These are phyloP conservation scores for Rhinichthys osculus DNA, from an alignment of 2,797 vertebrate genomes.

Conservation along the genomic window DNA sequence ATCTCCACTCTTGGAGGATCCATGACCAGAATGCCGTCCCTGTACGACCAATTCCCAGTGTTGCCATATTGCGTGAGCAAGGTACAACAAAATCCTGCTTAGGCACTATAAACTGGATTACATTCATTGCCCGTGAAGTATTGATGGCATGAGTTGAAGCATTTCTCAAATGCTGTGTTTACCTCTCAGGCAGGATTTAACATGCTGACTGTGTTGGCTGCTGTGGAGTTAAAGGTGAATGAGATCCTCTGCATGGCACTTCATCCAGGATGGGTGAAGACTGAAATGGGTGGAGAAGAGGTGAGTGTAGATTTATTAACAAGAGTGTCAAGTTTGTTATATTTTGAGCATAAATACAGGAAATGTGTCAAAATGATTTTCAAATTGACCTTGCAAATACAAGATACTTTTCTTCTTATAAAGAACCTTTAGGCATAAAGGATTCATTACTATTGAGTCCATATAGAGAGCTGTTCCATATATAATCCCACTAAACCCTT, in stretches of 20 bases:
- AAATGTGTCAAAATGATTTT: background rate
- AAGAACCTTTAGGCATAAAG: too few species aligned
- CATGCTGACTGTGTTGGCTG: constrained; percentile 64
- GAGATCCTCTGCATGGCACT: constrained; percentile 65
- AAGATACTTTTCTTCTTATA: background rate
- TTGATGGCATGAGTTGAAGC: background rate
- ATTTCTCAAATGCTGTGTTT: background rate
- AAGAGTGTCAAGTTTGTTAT: background rate
- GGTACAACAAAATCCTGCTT: constrained; percentile 55
- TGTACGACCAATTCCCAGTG: constrained; percentile 47
- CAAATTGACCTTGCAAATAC: too few species aligned
- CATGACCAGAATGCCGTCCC: constrained; percentile 20
- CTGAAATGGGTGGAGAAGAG: constrained; percentile 65
- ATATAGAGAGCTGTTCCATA: too few species aligned
- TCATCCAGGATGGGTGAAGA: constrained; percentile 67
- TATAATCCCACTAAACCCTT: background rate
- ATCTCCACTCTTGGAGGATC: constrained; percentile 69
- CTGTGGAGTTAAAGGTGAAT: constrained; percentile 61
- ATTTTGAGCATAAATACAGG: background rate
- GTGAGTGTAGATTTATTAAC: constrained; percentile 53
- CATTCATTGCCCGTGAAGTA: fast-evolving
- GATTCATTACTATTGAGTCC: too few species aligned
- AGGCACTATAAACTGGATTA: background rate
- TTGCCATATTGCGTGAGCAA: constrained; percentile 76
- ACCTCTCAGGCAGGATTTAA: constrained; percentile 59